A percentile compares a stretch with the other conserved stretches of the same genome.
These are phyloP conservation scores for Glaucomys volans DNA, from an alignment of 2,113 vertebrate genomes.

Conservation along the genomic window DNA sequence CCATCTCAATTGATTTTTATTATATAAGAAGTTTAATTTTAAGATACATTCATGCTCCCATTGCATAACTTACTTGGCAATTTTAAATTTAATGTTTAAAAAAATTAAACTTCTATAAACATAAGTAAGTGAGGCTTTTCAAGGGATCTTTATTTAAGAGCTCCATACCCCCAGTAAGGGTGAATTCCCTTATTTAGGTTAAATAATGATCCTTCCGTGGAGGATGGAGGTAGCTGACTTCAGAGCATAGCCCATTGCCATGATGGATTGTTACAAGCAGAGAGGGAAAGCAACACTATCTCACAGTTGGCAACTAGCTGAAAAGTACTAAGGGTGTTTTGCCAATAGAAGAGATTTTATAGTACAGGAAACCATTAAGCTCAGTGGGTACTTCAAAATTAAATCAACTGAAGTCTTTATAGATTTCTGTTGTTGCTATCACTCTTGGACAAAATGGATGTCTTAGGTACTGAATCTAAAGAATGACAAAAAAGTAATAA, in stretches of 20 bases:
- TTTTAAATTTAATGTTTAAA: neutral
- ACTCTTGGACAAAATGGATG: neutral
- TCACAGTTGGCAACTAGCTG: neutral
- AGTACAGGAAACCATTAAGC: neutral
- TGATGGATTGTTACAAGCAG: too few species aligned
- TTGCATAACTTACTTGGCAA: neutral
- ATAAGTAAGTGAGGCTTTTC: neutral
- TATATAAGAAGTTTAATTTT: neutral
- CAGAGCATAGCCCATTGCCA: neutral
- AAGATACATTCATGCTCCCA: neutral
- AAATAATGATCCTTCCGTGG: neutral
- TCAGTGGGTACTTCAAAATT: neutral
- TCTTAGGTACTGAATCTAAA: neutral
- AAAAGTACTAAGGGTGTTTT: neutral
- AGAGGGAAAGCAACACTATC: neutral
- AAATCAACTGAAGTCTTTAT: neutral
- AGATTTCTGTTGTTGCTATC: neutral
- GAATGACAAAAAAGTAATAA: neutral
- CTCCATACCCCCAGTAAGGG: neutral
- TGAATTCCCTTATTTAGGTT: neutral
- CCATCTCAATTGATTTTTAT: neutral
- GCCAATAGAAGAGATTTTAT: neutral
- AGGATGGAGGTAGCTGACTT: neutral
- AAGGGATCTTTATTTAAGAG: neutral
- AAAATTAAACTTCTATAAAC: neutral